Conservation (phyloP, 2,888 invertebrate genomes). For the Invenusta paracnida region DNA sequence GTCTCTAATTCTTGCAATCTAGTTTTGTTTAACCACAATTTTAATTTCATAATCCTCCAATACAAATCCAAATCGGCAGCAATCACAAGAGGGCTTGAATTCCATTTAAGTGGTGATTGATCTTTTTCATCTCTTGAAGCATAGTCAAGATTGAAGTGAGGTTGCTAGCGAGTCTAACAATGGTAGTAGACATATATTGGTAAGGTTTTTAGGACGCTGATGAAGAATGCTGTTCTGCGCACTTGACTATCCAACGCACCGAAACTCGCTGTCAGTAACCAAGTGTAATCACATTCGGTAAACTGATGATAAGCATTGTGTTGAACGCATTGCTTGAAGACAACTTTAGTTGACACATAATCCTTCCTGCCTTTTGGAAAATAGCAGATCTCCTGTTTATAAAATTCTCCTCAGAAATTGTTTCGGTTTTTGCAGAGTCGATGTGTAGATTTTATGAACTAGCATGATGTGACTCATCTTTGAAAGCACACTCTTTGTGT, state of each 20-base stretch:
- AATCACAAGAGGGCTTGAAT: neutral
- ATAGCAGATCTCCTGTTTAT: conserved; percentile 6
- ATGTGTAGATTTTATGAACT: conserved; percentile 6
- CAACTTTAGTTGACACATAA: conserved; percentile 11
- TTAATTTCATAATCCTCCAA: conserved; percentile 22
- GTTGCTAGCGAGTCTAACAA: conserved; percentile 11
- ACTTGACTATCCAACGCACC: neutral
- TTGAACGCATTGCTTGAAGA: conserved; percentile 6
- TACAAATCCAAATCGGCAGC: conserved; percentile 29
- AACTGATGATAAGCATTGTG: neutral
- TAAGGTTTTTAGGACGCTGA: conserved; percentile 12
- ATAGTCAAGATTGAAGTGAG: conserved; percentile 20
- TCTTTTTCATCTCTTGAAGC: conserved; percentile 29
- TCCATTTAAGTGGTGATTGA: neutral
- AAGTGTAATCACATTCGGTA: conserved; percentile 21
- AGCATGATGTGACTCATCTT: conserved; percentile 14
- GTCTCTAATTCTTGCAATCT: conserved; percentile 17
- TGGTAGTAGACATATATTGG: conserved; percentile 15
- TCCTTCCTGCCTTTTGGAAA: conserved; percentile 23
- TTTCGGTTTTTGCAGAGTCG: conserved; percentile 5
- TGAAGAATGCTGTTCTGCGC: conserved; percentile 24
- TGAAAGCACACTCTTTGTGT: conserved; percentile 9
- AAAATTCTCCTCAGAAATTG: conserved; percentile 21
- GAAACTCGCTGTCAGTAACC: conserved; percentile 13
- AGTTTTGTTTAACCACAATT: conserved; percentile 12